Conservation (phyloP, 2,888 invertebrate species). For the Oxycera nigricornis region DNA sequence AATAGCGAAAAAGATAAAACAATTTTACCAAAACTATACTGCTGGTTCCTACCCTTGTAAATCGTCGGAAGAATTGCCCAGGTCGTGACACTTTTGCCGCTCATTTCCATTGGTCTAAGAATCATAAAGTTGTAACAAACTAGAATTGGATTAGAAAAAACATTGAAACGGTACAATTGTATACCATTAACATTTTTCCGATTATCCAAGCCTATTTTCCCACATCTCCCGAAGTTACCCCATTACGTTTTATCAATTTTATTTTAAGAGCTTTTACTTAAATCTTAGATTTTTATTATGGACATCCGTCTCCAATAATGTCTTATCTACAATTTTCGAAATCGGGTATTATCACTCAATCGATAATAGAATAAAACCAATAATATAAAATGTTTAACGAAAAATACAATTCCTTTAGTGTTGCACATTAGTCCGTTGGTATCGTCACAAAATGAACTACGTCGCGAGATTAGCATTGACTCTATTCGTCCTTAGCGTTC, state of each 20-base stretch:
- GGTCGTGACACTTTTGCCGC: too few relatives aligned
- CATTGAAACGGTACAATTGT: too few relatives aligned
- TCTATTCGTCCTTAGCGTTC: background rate
- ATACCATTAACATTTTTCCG: too few relatives aligned
- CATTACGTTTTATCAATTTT: slow-evolving; percentile 32
- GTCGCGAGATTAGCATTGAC: background rate
- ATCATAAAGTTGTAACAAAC: too few relatives aligned
- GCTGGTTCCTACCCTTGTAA: too few relatives aligned
- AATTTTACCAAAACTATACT: too few relatives aligned
- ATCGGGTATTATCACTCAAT: background rate
- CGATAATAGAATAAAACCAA: background rate
- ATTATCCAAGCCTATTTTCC: too few relatives aligned
- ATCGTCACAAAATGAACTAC: background rate
- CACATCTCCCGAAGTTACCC: too few relatives aligned
- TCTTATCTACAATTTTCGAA: background rate
- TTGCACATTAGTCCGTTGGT: background rate
- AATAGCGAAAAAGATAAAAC: too few relatives aligned
- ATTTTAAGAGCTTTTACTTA: background rate
- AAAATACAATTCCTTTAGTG: background rate
- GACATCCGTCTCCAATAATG: slow-evolving; percentile 27
- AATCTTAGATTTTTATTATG: slow-evolving; percentile 27
- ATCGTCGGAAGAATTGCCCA: too few relatives aligned
- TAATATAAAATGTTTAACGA: slow-evolving; percentile 17
- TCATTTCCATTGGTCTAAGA: too few relatives aligned
- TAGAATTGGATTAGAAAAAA: too few relatives aligned